These are phyloP conservation scores for Leptopilina clavipes DNA, from an alignment of 1,140 invertebrate genomes.

Conservation along the genomic window DNA sequence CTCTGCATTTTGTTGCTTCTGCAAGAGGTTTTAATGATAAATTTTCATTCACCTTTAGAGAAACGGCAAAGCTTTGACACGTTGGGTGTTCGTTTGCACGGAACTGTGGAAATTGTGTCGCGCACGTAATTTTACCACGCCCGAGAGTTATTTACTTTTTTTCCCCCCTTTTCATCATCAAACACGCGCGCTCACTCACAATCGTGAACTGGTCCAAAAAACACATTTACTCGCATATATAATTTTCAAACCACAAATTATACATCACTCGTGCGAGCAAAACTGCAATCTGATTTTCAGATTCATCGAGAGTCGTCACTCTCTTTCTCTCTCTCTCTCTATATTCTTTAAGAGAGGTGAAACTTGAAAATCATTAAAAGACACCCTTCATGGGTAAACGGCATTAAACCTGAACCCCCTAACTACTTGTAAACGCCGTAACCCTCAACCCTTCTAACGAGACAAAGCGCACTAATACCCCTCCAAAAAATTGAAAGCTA, in stretches of 20 bases:
- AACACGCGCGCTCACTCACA: background rate
- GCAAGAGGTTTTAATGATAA: slow-evolving; percentile 23
- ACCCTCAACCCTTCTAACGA: slow-evolving; percentile 34
- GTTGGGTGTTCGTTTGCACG: slow-evolving; percentile 26
- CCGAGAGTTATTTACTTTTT: slow-evolving; percentile 32
- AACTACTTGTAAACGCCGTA: slow-evolving; percentile 28
- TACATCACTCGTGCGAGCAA: background rate
- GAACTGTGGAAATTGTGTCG: slow-evolving; percentile 25
- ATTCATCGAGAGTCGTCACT: slow-evolving; percentile 14
- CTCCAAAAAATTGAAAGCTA: slow-evolving; percentile 32
- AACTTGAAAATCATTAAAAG: slow-evolving; percentile 31
- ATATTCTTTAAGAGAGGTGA: slow-evolving; percentile 1
- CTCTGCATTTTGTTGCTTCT: background rate
- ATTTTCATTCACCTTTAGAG: slow-evolving; percentile 21
- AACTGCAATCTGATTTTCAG: background rate
- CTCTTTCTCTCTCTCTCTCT: no score
- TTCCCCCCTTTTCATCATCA: slow-evolving; percentile 2
- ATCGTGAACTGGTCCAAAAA: background rate
- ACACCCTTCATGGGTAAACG: slow-evolving; percentile 9
- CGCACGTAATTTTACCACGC: slow-evolving; percentile 26
- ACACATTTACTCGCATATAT: background rate
- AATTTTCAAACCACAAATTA: slow-evolving; percentile 11
- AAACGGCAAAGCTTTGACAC: slow-evolving; percentile 26
- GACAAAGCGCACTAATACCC: slow-evolving; percentile 2
- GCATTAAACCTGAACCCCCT: background rate